phyloP scores from a whole-genome alignment of 2,113 vertebrate species.

The Diadophis punctatus region DNA sequence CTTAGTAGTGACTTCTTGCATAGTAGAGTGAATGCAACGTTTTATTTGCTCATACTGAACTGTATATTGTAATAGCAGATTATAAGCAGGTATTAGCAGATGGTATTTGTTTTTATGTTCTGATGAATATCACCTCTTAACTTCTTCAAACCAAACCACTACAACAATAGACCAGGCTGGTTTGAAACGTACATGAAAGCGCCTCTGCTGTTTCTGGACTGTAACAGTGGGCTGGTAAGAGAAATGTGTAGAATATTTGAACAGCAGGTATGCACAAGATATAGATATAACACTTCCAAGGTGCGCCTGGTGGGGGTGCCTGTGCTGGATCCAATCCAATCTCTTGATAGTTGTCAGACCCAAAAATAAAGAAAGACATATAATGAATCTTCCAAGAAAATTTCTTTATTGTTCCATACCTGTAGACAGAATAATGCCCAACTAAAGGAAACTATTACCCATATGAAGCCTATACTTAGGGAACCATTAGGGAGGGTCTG shows the following conservation, averaged over 20 bases:
- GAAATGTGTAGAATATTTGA: background rate
- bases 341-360: background rate
- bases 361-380: too few relatives aligned
- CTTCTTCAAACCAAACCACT: too few relatives aligned
- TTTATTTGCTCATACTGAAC: background rate
- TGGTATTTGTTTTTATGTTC: background rate
- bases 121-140: background rate
- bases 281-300: background rate
- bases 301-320: background rate
- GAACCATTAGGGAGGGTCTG: too few relatives aligned
- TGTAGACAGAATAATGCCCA: too few relatives aligned
- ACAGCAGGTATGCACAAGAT: background rate
- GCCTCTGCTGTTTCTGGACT: background rate
- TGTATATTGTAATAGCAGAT: background rate
- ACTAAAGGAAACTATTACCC: too few relatives aligned
- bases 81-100: background rate
- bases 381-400: too few relatives aligned
- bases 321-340: background rate
- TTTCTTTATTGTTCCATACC: too few relatives aligned
- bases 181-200: background rate
- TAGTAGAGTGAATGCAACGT: background rate
- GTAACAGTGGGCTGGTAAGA: background rate
- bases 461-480: too few relatives aligned
- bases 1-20: background rate
- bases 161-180: background rate